Evolutionary conservation across 53 echinoderm and acorn worm genomes (phyloP).

Genomic region (Henricia sp.): DNA sequence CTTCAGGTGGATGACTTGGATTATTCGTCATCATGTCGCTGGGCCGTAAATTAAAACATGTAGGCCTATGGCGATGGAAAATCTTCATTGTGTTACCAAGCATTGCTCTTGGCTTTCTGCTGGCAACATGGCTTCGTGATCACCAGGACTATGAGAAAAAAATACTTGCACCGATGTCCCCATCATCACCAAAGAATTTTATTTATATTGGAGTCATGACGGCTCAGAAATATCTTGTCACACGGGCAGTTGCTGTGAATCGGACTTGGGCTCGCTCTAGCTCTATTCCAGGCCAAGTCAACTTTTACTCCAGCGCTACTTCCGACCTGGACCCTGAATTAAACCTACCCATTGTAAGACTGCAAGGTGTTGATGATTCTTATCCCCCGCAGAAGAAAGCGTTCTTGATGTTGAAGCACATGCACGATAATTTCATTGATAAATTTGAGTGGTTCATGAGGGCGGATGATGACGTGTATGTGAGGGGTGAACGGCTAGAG

Average conservation of each 20-base stretch:
- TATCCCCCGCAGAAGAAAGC: constrained; percentile 98
- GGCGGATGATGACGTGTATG: constrained; percentile 95
- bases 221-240: constrained; percentile 81
- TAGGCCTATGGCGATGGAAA: constrained; percentile 57
- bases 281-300: constrained; percentile 92
- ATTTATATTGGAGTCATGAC: constrained; percentile 96
- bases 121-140: constrained; percentile 91
- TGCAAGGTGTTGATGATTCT: constrained; percentile 87
- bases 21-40: constrained; percentile 46
- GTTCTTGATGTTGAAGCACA: constrained; percentile 95
- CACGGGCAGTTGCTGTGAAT: constrained; percentile 89
- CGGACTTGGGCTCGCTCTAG: constrained; percentile 91
- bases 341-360: constrained; percentile 84
- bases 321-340: constrained; percentile 63
- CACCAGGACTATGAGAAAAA: constrained; percentile 29
- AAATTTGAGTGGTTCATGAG: constrained; percentile 99
- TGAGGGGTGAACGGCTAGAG: constrained; percentile 84
- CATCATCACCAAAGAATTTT: constrained; percentile 78
- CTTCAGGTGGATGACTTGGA: too few species aligned
- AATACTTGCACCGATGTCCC: constrained; percentile 65
- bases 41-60: constrained; percentile 7
- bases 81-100: constrained; percentile 72
- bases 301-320: constrained; percentile 78
- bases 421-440: constrained; percentile 96
- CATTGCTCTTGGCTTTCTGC: constrained; percentile 76